Evolutionary conservation across 1,140 invertebrate species (phyloP).

Genomic region (Agraylea sexmaculata): DNA sequence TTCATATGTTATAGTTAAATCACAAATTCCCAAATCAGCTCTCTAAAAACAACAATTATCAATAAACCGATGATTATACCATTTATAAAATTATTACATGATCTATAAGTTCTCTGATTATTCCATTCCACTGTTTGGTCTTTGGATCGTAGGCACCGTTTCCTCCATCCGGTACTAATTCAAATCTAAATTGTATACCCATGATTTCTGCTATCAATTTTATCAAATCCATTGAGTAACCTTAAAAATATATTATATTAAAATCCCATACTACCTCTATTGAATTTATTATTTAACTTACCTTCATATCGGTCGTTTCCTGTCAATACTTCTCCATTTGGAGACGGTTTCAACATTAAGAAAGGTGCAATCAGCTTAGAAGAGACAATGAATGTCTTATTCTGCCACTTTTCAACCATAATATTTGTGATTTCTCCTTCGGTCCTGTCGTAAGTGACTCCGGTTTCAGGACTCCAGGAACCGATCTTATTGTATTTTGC

Average conservation of each 20-base stretch:
- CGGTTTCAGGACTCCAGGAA: constrained; percentile 46
- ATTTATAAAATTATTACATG: constrained; percentile 55
- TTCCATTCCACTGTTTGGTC: constrained; percentile 71
- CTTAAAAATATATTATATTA: too few species aligned
- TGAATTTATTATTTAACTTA: too few species aligned
- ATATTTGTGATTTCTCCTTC: constrained; percentile 33
- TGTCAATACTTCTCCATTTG: constrained; percentile 35
- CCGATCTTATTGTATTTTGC: constrained; percentile 46
- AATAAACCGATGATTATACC: too few species aligned
- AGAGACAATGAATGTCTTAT: constrained; percentile 43
- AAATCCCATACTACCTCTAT: too few species aligned
- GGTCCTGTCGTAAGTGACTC: constrained; percentile 32
- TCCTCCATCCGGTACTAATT: constrained; percentile 51
- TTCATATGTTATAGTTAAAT: constrained; percentile 82
- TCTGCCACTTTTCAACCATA: constrained; percentile 40
- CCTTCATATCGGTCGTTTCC: constrained; percentile 54
- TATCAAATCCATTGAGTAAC: constrained; percentile 72
- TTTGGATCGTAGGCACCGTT: constrained; percentile 61
- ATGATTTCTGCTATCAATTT: constrained; percentile 57
- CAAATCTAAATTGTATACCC: constrained; percentile 65
- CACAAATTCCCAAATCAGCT: constrained; percentile 83
- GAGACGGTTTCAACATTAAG: constrained; percentile 44
- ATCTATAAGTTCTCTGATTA: constrained; percentile 69
- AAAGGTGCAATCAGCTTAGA: constrained; percentile 67
- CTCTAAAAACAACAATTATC: constrained; percentile 53